Evolutionary conservation across 35 echinoderm and acorn worm species (phyloP).

Genomic region (Apostichopus japonicus): DNA sequence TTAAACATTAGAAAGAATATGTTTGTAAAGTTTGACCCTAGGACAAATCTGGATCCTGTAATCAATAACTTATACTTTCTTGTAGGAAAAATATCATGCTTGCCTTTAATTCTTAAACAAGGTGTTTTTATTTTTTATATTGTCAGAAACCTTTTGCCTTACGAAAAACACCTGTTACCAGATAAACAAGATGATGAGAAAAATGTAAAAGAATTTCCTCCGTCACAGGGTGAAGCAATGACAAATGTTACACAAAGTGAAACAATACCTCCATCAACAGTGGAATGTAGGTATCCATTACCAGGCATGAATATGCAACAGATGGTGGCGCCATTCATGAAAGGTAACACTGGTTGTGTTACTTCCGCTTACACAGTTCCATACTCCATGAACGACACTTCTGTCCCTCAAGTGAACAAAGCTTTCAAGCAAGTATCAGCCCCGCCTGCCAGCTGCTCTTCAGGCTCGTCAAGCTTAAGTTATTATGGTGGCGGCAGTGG

Average conservation of each 20-base stretch:
- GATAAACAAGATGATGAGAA: not conserved
- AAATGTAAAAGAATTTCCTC: not conserved
- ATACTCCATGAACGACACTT: not conserved
- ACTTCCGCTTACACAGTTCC: not conserved
- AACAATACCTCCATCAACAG: not conserved
- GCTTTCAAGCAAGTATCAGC: not conserved
- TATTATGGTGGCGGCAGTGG: conserved; percentile 31
- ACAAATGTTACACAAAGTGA: not conserved
- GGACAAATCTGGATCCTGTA: no score
- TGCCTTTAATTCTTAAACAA: not conserved
- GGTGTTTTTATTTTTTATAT: not conserved
- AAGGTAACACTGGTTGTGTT: not conserved
- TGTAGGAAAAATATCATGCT: not conserved
- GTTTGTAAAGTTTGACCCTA: no score
- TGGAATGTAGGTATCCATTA: not conserved
- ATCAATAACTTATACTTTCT: no score
- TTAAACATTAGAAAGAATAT: no score
- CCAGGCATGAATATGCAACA: not conserved
- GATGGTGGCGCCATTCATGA: conserved; percentile 13
- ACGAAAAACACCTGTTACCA: conserved; percentile 32
- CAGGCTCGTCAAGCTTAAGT: not conserved
- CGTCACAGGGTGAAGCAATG: not conserved
- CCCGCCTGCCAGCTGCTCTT: not conserved
- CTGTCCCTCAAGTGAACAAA: not conserved
- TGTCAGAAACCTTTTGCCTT: conserved; percentile 39